phyloP scores from a whole-genome alignment of 2,113 vertebrate species.

The Elanoides forficatus region DNA sequence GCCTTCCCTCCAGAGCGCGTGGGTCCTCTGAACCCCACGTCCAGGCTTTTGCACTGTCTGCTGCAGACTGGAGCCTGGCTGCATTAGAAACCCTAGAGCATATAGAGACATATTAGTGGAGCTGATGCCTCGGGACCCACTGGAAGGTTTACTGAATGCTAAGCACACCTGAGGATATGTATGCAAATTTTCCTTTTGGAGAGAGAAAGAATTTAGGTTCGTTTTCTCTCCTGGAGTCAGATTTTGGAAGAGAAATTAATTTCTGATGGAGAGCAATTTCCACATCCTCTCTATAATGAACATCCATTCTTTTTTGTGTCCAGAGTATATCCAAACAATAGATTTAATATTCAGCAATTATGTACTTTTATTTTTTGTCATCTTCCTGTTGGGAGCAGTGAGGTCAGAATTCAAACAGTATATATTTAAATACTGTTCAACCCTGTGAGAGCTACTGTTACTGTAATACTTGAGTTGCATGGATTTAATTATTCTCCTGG shows the following conservation, averaged over 20 bases:
- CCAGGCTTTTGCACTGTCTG: accelerated
- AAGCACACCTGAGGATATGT: background rate
- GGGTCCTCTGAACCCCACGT: background rate
- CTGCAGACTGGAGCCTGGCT: background rate
- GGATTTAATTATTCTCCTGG: background rate
- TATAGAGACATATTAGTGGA: background rate
- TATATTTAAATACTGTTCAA: background rate
- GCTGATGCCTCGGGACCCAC: background rate
- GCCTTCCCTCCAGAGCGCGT: accelerated
- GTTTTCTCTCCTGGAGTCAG: background rate
- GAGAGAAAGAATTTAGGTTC: background rate
- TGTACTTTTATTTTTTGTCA: background rate
- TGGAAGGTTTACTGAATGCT: background rate
- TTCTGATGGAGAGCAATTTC: background rate
- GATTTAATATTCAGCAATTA: background rate
- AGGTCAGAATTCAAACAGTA: background rate
- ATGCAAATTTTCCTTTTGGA: background rate
- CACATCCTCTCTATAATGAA: background rate
- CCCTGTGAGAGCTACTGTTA: background rate
- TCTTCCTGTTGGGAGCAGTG: background rate
- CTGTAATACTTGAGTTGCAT: background rate
- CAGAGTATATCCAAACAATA: background rate
- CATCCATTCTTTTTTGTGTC: background rate
- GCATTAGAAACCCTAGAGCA: background rate
- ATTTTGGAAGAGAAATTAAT: background rate